Conservation (phyloP, 2,888 invertebrate genomes). For the Micoletzkya japonica region DNA sequence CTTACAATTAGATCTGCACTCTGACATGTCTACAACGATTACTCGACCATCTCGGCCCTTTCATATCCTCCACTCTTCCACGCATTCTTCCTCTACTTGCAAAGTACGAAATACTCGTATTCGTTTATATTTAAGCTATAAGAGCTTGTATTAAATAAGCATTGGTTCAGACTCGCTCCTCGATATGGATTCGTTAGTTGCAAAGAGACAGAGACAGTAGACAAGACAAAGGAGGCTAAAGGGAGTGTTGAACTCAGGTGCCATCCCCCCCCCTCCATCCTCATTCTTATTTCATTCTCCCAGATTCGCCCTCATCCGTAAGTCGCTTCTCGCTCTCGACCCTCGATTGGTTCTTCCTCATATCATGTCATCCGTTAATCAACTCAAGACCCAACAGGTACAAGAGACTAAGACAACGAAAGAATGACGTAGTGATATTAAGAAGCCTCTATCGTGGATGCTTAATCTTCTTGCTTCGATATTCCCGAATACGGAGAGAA, state of each 20-base stretch:
- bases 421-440: not conserved
- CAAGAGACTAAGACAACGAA: not conserved
- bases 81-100: constrained; percentile 12
- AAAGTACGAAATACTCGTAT: not conserved
- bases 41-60: constrained; percentile 47
- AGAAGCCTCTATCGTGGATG: constrained; percentile 24
- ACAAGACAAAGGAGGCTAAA: constrained; percentile 23
- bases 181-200: constrained; percentile 23
- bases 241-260: constrained; percentile 26
- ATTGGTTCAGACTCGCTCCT: constrained; percentile 25
- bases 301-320: constrained; percentile 36
- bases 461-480: constrained; percentile 18
- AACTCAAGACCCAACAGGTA: constrained; percentile 40
- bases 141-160: not conserved
- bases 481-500: constrained; percentile 16
- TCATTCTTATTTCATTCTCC: not conserved
- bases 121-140: not conserved
- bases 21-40: constrained; percentile 55
- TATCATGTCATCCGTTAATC: constrained; percentile 34
- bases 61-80: constrained; percentile 38
- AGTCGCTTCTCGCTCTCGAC: constrained; percentile 41
- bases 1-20: constrained; percentile 49
- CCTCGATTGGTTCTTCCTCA: constrained; percentile 38
- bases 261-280: not conserved
- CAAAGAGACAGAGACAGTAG: constrained; percentile 24